These are phyloP conservation scores for Sebastes fasciatus DNA, from an alignment of 2,113 vertebrate species.

Conservation along the genomic window DNA sequence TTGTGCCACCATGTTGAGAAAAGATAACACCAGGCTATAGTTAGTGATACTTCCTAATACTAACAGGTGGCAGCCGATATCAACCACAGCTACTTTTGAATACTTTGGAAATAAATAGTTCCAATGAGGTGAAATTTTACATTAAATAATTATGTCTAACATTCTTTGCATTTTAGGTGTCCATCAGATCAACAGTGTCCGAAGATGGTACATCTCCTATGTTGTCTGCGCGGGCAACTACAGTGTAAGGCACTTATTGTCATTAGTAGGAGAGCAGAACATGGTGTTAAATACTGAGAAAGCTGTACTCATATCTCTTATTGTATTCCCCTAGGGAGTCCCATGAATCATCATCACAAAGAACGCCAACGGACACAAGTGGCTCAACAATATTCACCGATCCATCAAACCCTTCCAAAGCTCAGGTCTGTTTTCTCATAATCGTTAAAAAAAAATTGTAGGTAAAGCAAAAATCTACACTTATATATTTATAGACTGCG, in stretches of 20 bases:
- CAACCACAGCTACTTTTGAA: background rate
- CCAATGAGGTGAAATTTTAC: background rate
- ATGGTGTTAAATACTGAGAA: background rate
- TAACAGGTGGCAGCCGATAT: background rate
- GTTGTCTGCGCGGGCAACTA: fast-evolving
- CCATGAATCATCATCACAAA: background rate
- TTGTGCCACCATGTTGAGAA: background rate
- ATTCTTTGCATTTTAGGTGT: constrained; percentile 57
- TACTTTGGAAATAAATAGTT: background rate
- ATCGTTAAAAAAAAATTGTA: background rate
- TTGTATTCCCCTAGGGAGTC: constrained; percentile 57
- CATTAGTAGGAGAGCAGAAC: background rate
- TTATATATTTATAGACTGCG: background rate
- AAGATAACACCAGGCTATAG: background rate
- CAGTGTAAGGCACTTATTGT: constrained; percentile 32
- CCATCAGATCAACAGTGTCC: constrained; percentile 39
- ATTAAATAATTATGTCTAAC: background rate
- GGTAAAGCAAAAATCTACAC: background rate
- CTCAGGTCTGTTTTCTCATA: constrained; percentile 16
- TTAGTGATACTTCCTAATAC: background rate
- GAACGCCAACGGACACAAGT: background rate
- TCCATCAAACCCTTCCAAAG: constrained; percentile 17
- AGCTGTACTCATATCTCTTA: background rate
- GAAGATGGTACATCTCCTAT: constrained; percentile 31
- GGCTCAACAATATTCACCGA: constrained; percentile 38